Base-by-base conservation (phyloP, 2,797 vertebrate genomes). In the Amazona ochrocephala region DNA sequence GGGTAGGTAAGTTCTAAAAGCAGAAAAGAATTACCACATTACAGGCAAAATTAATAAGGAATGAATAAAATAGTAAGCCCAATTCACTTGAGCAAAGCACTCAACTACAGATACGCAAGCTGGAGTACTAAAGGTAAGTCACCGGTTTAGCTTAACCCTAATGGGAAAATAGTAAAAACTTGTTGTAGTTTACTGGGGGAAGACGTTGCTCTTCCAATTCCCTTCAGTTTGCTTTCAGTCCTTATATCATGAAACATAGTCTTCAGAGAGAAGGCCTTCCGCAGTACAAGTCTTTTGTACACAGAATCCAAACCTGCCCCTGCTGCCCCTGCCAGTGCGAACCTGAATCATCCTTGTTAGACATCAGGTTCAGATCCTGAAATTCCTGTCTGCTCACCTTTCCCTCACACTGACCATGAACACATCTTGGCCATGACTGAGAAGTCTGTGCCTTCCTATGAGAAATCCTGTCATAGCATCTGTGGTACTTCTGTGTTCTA, bases 321-420 rank as follows among this genome's bases (percentile, higher is more conserved):
- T 42, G 3, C 0, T 8, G 3, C 66, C 66, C 74, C 82, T 58
- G 34, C 27, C 74, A 78, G 37, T 13, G 34, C 6, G 0, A 90
- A 67, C 64, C 26, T 37, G 83, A 0, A 0, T n/a, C 62, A 37
- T 66, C 32, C 29, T 44, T 50, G 41, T 45, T 9, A 29, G 12
- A 64, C 61, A n/a, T 82, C 44, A 9, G 24, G 85, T 62, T 62
- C 37, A 68, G 34, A 71, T 79, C 77, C 54, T 60, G 65, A 82
- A 72, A 90, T 80, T 87, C 72, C 71, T 64, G 77, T 83, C 90
- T 48, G 48, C 56, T 84, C 27, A 89, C 48, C 50, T 64, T 56
- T 79, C 83, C 60, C 74, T 95, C 64, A 24, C 19, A 32, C 2
- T 75, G 76, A 75, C 88, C 73, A 29, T 1, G 11, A 58, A 21